phyloP scores from a whole-genome alignment of 2,888 invertebrate species.

The Dryobota labecula region DNA sequence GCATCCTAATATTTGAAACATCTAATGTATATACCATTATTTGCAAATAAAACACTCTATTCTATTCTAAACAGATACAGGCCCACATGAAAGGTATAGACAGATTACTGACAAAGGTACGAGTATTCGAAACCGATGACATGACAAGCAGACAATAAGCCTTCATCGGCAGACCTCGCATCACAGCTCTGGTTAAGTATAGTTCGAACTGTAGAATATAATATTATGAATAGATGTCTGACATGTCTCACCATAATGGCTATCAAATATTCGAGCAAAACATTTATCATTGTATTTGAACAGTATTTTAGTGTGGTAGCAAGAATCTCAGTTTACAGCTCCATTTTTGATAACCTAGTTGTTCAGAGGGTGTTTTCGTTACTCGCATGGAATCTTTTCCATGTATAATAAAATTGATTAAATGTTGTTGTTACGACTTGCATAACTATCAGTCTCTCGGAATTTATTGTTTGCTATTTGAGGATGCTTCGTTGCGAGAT shows the following conservation, averaged over 20 bases:
- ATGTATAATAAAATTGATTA: conserved; percentile 57
- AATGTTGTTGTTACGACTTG: conserved; percentile 52
- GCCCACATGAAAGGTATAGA: conserved; percentile 43
- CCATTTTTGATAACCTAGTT: conserved; percentile 46
- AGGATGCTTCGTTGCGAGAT: conserved; percentile 46
- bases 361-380: conserved; percentile 18
- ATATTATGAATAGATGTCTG: conserved; percentile 41
- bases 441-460: conserved; percentile 47
- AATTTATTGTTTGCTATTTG: conserved; percentile 53
- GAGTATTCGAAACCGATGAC: conserved; percentile 51
- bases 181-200: conserved; percentile 28
- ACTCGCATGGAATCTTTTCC: conserved; percentile 43
- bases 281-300: conserved; percentile 19
- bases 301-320: conserved; percentile 1
- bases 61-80: conserved; percentile 21
- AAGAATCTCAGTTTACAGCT: conserved; percentile 8
- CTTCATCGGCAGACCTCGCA: conserved; percentile 53
- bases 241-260: conserved; percentile 11
- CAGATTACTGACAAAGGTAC: conserved; percentile 58
- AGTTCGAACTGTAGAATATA: conserved; percentile 35
- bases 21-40: too few species aligned
- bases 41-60: too few species aligned
- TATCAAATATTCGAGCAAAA: conserved; percentile 23
- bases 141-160: conserved; percentile 59
- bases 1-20: too few species aligned